Conservation (phyloP, 2,888 invertebrate genomes). For the Abscondita cerata region DNA sequence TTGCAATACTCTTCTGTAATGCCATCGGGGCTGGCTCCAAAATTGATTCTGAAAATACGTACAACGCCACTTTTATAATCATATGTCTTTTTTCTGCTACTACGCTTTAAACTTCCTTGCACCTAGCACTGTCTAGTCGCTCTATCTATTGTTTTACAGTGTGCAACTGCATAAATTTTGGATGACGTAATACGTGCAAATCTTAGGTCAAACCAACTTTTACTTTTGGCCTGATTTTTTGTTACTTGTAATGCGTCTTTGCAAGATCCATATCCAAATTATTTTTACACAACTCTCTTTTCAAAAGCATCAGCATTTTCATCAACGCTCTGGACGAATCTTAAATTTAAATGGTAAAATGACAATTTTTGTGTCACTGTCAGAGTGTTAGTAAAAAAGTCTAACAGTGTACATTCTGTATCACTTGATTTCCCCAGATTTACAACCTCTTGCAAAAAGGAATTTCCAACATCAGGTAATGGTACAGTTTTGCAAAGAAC, state of each 20-base stretch:
- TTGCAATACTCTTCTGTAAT: constrained; percentile 11
- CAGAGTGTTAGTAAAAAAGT: too few species aligned
- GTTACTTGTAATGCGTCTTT: too few species aligned
- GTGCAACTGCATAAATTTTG: constrained; percentile 38
- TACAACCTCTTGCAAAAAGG: not conserved
- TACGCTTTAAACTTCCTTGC: not conserved
- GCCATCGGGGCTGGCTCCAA: constrained; percentile 23
- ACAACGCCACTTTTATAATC: not conserved
- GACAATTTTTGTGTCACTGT: too few species aligned
- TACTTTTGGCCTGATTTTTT: not conserved
- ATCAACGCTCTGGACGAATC: not conserved
- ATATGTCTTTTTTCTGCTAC: not conserved
- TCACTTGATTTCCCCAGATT: not conserved
- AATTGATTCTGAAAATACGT: constrained; percentile 21
- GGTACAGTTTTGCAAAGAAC: too few species aligned
- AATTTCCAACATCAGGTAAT: too few species aligned
- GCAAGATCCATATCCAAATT: too few species aligned
- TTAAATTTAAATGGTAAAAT: not conserved
- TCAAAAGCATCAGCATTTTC: not conserved
- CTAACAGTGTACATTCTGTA: too few species aligned
- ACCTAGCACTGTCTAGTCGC: not conserved
- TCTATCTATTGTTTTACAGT: constrained; percentile 27
- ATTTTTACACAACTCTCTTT: too few species aligned
- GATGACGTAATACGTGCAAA: constrained; percentile 41
- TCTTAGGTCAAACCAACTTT: constrained; percentile 34